Percentiles rank a stretch among this genome's conserved stretches.
phyloP scores from a whole-genome alignment of 1,140 invertebrate genomes.

The Spodoptera frugiperda region DNA sequence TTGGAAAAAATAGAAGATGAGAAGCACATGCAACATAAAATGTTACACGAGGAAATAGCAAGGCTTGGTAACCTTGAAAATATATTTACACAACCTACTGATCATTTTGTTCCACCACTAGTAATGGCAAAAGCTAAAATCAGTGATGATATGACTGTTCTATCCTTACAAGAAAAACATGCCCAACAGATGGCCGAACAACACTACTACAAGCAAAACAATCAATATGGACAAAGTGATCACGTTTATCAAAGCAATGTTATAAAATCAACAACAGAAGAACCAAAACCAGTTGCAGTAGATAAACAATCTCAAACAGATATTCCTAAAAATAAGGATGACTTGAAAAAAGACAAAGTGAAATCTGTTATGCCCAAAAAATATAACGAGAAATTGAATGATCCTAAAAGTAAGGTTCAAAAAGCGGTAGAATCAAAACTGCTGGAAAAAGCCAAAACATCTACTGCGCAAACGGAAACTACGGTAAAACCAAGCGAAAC shows the following conservation, averaged over 20 bases:
- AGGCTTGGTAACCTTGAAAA: conserved; percentile 77
- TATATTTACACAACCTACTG: conserved; percentile 83
- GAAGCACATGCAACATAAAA: conserved; percentile 76
- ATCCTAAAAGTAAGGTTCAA: conserved; percentile 54
- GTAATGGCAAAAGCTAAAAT: conserved; percentile 86
- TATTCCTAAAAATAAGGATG: conserved; percentile 52
- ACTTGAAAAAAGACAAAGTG: conserved; percentile 57
- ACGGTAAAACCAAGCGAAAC: conserved; percentile 41
- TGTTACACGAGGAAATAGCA: conserved; percentile 76
- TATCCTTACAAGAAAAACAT: conserved; percentile 83
- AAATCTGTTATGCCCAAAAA: conserved; percentile 74
- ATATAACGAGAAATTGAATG: conserved; percentile 68
- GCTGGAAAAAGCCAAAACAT: conserved; percentile 37
- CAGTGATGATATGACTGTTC: conserved; percentile 83
- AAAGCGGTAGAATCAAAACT: conserved; percentile 51
- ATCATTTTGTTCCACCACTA: conserved; percentile 84
- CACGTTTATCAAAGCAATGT: conserved; percentile 39
- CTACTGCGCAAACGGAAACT: conserved; percentile 42
- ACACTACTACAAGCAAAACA: conserved; percentile 58
- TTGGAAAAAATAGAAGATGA: conserved; percentile 74
- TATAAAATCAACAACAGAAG: conserved; percentile 49
- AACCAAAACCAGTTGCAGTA: conserved; percentile 20
- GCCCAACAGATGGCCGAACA: conserved; percentile 76
- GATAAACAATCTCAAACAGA: conserved; percentile 42
- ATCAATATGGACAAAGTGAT: conserved; percentile 53